These are phyloP conservation scores for Popillia japonica DNA, from an alignment of 1,140 invertebrate genomes.

Conservation along the genomic window DNA sequence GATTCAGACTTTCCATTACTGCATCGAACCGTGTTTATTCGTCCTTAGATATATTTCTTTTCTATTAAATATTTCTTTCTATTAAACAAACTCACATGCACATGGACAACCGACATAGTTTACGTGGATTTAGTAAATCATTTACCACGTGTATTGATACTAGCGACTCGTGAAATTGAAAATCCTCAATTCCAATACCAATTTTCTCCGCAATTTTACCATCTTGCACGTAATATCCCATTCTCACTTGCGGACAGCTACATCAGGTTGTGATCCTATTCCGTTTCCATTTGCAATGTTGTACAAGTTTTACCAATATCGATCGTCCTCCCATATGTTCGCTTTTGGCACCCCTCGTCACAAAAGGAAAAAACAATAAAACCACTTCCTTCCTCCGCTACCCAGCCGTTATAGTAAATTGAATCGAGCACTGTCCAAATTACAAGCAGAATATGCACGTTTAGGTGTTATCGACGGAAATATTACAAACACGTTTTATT, in stretches of 20 bases:
- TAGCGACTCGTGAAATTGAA: not conserved
- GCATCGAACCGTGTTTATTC: no score
- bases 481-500: no score
- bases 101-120: no score
- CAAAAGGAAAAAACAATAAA: conserved; percentile 24
- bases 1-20: no score
- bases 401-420: conserved; percentile 3
- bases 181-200: not conserved
- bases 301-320: conserved; percentile 24
- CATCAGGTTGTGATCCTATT: not conserved
- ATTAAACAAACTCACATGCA: no score
- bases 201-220: not conserved
- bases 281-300: not conserved
- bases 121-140: not conserved
- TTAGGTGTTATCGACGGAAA: not conserved
- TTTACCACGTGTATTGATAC: not conserved
- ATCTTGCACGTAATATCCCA: not conserved
- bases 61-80: no score
- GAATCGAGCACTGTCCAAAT: not conserved
- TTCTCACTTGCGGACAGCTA: not conserved
- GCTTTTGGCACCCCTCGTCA: conserved; percentile 8
- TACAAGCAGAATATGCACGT: not conserved
- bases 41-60: no score
- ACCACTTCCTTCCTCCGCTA: conserved; percentile 19
- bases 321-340: conserved; percentile 28